phyloP scores from a whole-genome alignment of 1,140 invertebrate species.

The Nebria ingens region DNA sequence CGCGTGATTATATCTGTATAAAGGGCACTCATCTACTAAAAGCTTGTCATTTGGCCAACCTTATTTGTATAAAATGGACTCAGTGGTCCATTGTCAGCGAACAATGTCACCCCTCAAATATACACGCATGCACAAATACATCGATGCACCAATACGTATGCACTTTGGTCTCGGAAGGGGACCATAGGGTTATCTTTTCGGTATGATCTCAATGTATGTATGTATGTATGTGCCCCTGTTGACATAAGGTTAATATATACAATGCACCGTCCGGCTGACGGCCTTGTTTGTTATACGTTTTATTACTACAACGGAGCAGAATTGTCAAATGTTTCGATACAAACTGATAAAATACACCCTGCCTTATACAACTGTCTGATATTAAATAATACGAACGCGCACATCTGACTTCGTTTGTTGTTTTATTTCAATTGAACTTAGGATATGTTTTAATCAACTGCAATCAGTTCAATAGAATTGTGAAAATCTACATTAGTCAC shows the following conservation, averaged over 20 bases:
- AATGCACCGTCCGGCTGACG: background rate
- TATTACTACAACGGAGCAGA: background rate
- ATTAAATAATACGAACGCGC: no score
- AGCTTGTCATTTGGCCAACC: conserved; percentile 7
- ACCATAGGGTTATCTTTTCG: no score
- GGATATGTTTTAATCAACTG: no score
- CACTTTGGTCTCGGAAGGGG: no score
- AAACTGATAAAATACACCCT: background rate
- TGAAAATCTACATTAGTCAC: no score
- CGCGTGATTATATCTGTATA: background rate
- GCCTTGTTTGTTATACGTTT: conserved; percentile 2
- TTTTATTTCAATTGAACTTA: no score
- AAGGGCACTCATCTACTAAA: conserved; percentile 6
- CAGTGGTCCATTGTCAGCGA: conserved; percentile 6
- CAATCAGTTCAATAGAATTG: no score
- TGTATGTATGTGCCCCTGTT: conserved; percentile 4
- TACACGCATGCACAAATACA: background rate
- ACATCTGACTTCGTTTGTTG: no score
- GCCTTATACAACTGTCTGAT: no score
- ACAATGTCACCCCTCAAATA: background rate
- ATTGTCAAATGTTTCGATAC: conserved; percentile 5
- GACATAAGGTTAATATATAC: background rate
- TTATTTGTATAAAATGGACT: conserved; percentile 9
- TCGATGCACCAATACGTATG: no score
- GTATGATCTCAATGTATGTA: background rate